Base-by-base conservation (phyloP, 2,113 vertebrate species). In the Leptocoma aspasia region DNA sequence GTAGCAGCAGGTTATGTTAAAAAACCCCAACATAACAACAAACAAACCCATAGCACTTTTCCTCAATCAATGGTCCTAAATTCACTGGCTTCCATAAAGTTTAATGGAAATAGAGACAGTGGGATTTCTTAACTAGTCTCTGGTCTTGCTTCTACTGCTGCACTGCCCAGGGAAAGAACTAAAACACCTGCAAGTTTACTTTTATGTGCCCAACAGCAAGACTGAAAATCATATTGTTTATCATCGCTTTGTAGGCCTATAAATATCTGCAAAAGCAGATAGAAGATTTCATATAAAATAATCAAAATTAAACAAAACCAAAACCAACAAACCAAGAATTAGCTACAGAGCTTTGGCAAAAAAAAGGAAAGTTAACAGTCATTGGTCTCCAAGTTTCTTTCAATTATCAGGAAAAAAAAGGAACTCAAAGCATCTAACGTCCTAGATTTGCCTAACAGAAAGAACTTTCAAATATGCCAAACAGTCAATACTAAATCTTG, bases 1-100 rank as follows among this genome's bases (percentile, higher is more conserved):
- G 20, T 4, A 86, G 37, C 6, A 88, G n/a, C 5, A 75, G 7
- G 2, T 57, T 41, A 68, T 1, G 0, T 3, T 31, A 41, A 26
- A 56, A 49, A 37, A 16, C 1, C 10, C 26, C 20, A 81, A 31
- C 2, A 18, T 4, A 89, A 59, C 28, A 59, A 66, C 19, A 39
- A 50, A 82, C 13, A 45, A 66, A 66, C 4, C 15, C 28, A n/a
- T n/a, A 66, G 9, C 37, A 78, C 23, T 69, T 50, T 60, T 73
- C 30, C 28, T 89, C 35, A 71, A 9, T 5, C 42, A 56, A 10
- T 9, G 8, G 7, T 56, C 13, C 30, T 41, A 81, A 68, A 72
- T 56, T 41, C 30, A 86, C 3, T 30, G 15, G 19, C 45, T 79
- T 84, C 30, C 49, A 21, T 18, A n/a, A 77, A 69, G 15, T 31